phyloP scores from a whole-genome alignment of 2,797 vertebrate genomes.

The Sciurus carolinensis region DNA sequence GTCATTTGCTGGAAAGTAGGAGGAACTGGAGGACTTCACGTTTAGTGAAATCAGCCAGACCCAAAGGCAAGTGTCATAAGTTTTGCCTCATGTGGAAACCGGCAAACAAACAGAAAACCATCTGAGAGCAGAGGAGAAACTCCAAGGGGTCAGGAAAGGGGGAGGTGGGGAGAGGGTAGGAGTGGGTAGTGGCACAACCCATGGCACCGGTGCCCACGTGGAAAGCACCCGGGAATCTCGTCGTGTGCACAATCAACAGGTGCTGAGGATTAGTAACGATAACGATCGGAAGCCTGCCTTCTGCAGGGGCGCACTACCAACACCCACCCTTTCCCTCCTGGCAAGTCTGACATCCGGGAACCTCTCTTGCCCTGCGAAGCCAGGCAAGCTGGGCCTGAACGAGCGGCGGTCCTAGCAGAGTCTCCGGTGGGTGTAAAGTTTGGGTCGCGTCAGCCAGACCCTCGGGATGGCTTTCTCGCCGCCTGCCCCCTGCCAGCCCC shows the following conservation, averaged over 20 bases:
- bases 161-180: not conserved
- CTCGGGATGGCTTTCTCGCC: not conserved
- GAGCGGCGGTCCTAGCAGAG: not conserved
- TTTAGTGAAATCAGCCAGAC: no score
- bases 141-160: not conserved
- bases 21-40: no score
- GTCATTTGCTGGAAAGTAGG: not conserved
- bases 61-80: no score
- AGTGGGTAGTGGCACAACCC: no score
- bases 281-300: not conserved
- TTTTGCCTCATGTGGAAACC: no score
- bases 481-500: no score
- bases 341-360: not conserved
- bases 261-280: not conserved
- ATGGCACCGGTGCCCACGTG: no score
- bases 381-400: not conserved
- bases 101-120: no score
- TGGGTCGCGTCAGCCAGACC: no score
- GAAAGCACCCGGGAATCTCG: no score
- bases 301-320: not conserved
- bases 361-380: not conserved
- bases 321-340: not conserved
- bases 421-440: not conserved
- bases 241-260: no score
- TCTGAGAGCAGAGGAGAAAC: not conserved